A percentile compares a stretch with the other conserved stretches of the same genome.
Conservation (phyloP, 2,113 vertebrate species). For the Lycaon pictus region DNA sequence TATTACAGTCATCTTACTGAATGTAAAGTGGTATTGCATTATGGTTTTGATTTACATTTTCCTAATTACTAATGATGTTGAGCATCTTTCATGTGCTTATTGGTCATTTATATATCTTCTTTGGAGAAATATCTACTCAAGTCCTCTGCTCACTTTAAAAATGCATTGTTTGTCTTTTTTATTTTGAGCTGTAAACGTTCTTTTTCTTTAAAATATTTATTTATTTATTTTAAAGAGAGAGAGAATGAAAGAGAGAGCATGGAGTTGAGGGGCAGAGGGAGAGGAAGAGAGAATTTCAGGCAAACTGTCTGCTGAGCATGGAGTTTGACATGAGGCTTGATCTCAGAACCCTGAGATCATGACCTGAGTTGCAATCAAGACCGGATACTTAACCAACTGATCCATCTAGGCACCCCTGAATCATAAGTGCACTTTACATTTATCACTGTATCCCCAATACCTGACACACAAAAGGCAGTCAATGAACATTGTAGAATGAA, state of each 20-base stretch:
- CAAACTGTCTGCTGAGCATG: background rate
- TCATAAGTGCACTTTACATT: background rate
- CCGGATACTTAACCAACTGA: background rate
- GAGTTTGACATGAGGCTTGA: background rate
- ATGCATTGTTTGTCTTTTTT: background rate
- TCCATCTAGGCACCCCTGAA: background rate
- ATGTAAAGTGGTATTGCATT: background rate
- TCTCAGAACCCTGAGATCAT: background rate
- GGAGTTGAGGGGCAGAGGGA: background rate
- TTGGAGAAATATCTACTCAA: background rate
- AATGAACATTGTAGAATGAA: background rate
- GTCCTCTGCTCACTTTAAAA: conserved; percentile 7
- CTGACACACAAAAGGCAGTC: background rate
- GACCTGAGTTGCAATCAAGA: background rate
- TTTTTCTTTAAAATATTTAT: background rate
- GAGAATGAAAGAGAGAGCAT: background rate
- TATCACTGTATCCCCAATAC: background rate
- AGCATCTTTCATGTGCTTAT: background rate
- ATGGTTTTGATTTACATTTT: background rate
- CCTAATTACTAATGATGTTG: background rate
- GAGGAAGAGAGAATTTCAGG: background rate
- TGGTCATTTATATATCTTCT: background rate
- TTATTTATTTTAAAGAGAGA: background rate
- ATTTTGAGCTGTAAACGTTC: background rate
- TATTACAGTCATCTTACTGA: background rate